Evolutionary conservation across 2,797 vertebrate genomes (phyloP), one percentile per base, ranked within the genome.

Genomic region (Gouania willdenowi): DNA sequence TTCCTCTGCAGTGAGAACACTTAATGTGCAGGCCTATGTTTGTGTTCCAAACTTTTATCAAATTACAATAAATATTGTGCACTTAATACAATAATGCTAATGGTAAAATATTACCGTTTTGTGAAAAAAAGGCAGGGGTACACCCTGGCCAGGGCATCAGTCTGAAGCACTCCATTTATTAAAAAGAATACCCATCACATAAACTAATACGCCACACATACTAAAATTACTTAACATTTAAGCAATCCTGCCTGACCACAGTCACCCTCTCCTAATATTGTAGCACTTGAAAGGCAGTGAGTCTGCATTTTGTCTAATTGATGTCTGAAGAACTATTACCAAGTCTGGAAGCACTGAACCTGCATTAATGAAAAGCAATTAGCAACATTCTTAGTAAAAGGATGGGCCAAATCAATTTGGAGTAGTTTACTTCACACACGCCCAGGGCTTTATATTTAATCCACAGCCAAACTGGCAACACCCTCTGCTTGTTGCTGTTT

Each of bases 321-420:
- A 5, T 44, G 33, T 54, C 47, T 22, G 23, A 33, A 21, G 53
- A 54, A 48, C 37, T 47, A 44, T 59, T 41, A 55, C 37, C 31
- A 40, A 26, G 40, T 40, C 63, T 34, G 38, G 14, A 61, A 47
- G 52, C 56, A 49, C 47, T 60, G 30, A 43, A 30, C 44, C 41
- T 45, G 45, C 37, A 56, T 54, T 77, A 78, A 82, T 77, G 68
- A 72, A 78, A 79, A 74, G 54, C 75, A 64, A 79, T 84, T 80
- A 83, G 54, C 58, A 53, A 43, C 46, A 55, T 68, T 75, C 59
- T 17, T 31, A 14, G 34, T 65, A 57, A 72, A 77, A 84, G 68
- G 40, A 60, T 30, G 41, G 49, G 53, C 55, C 42, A 61, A 77
- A 81, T 86, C 75, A 69, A 75, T 83, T 68, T 58, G 26, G 42